Conservation (phyloP, 2,797 vertebrate genomes). For the Alexandromys oeconomus region DNA sequence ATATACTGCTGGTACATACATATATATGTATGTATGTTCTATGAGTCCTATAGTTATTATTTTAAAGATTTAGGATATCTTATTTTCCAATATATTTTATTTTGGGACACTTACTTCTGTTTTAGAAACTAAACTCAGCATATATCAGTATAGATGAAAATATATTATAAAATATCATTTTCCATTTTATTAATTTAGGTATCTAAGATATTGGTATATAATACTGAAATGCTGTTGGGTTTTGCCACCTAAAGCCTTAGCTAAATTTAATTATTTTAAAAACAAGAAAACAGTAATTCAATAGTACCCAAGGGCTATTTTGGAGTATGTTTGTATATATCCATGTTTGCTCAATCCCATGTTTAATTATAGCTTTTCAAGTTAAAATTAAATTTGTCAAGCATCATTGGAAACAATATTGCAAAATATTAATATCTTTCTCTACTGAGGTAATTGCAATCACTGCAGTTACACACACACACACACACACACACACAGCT, state of each 20-base stretch:
- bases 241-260: slow-evolving; percentile 4
- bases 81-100: slow-evolving; percentile 29
- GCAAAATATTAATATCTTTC: neutral
- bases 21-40: neutral
- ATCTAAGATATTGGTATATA: neutral
- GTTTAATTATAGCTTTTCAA: slow-evolving; percentile 33
- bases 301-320: neutral
- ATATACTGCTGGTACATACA: too few relatives aligned
- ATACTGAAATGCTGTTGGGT: neutral
- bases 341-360: neutral
- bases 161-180: neutral
- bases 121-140: neutral
- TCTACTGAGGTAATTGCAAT: neutral
- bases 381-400: slow-evolving; percentile 10
- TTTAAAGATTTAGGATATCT: neutral
- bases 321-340: neutral
- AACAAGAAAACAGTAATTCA: slow-evolving; percentile 7
- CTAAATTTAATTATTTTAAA: slow-evolving; percentile 41
- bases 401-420: neutral
- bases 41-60: neutral
- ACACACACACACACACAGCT: rapidly evolving
- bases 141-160: neutral
- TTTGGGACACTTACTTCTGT: neutral
- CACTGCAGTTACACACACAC: neutral
- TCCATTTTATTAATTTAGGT: slow-evolving; percentile 4